A percentile compares a stretch with the other conserved stretches of the same genome.
Evolutionary conservation across 2,113 vertebrate species (phyloP).

Genomic region (Piprites chloris): DNA sequence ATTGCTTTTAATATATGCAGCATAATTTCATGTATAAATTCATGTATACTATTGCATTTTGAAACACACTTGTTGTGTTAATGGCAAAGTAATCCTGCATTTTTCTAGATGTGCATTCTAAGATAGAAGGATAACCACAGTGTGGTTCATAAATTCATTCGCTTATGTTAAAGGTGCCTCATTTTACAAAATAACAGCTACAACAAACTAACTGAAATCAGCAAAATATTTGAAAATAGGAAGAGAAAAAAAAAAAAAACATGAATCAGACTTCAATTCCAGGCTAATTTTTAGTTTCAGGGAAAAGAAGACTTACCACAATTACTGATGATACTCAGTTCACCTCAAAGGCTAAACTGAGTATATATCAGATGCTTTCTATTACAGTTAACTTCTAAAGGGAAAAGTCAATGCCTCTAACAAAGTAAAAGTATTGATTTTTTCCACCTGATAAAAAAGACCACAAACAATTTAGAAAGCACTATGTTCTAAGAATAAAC

Average conservation of each 20-base stretch:
- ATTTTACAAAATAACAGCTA: background rate
- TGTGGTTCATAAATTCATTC: background rate
- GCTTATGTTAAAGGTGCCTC: background rate
- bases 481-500: background rate
- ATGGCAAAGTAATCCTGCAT: background rate
- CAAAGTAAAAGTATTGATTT: slow-evolving; percentile 16
- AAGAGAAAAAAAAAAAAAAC: background rate
- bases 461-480: background rate
- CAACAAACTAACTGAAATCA: background rate
- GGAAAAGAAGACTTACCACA: background rate
- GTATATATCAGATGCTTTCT: background rate
- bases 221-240: background rate
- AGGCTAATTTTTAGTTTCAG: background rate
- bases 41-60: background rate
- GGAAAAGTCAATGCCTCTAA: background rate
- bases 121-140: background rate
- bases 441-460: background rate
- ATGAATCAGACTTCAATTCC: background rate
- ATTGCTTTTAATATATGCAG: background rate
- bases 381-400: background rate
- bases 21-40: background rate
- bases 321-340: background rate
- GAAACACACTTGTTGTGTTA: background rate
- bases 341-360: background rate
- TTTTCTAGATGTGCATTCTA: background rate